Evolutionary conservation across 2,888 invertebrate genomes (phyloP).

Genomic region (Helleia helle): DNA sequence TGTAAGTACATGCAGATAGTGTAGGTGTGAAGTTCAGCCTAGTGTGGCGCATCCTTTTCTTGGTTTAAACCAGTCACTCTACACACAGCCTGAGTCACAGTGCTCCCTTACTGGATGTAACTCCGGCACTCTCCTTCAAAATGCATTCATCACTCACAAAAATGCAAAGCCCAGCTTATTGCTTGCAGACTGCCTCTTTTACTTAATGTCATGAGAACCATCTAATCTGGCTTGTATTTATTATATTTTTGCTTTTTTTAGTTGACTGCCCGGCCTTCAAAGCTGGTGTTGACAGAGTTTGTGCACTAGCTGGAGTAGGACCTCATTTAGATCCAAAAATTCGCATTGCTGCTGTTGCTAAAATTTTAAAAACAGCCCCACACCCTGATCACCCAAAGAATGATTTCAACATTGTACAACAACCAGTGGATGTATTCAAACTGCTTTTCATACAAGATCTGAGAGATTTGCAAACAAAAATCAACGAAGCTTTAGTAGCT

Average conservation of each 20-base stretch:
- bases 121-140: too few relatives aligned
- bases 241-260: constrained; percentile 49
- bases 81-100: too few relatives aligned
- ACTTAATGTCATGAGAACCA: too few relatives aligned
- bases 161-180: too few relatives aligned
- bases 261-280: constrained; percentile 89
- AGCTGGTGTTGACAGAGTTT: constrained; percentile 84
- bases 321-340: constrained; percentile 59
- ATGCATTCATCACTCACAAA: too few relatives aligned
- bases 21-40: too few relatives aligned
- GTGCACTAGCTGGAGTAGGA: constrained; percentile 73
- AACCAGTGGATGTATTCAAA: constrained; percentile 79
- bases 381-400: constrained; percentile 78
- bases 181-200: too few relatives aligned
- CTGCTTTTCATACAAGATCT: constrained; percentile 89
- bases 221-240: too few relatives aligned
- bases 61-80: too few relatives aligned
- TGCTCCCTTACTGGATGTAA: too few relatives aligned
- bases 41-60: too few relatives aligned
- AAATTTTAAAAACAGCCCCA: constrained; percentile 83
- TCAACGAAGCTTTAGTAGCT: constrained; percentile 94
- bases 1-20: too few relatives aligned
- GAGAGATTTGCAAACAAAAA: constrained; percentile 90
- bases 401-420: constrained; percentile 43
- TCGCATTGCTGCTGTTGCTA: constrained; percentile 77